These are phyloP conservation scores for Thereva nobilitata DNA, from an alignment of 2,888 invertebrate genomes.

Conservation along the genomic window DNA sequence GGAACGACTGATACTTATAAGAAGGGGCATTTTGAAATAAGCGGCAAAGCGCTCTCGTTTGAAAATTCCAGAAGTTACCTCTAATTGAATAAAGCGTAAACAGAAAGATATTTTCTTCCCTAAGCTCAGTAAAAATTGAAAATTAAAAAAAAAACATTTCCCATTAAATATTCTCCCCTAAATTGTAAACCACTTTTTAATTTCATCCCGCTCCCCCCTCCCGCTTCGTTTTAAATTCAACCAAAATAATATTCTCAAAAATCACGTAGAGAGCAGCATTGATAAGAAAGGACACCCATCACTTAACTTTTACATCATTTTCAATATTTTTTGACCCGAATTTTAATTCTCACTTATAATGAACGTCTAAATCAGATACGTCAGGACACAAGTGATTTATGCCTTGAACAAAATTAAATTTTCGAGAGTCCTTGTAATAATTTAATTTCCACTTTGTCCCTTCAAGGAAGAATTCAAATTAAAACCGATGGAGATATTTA, in stretches of 20 bases:
- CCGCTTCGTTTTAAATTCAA: background rate
- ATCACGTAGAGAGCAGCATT: background rate
- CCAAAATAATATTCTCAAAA: background rate
- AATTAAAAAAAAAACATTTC: too few relatives aligned
- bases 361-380: background rate
- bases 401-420: background rate
- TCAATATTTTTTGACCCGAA: too few relatives aligned
- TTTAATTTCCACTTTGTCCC: conserved; percentile 6
- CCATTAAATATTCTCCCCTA: too few relatives aligned
- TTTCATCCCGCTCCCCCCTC: too few relatives aligned
- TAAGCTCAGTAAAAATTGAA: too few relatives aligned
- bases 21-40: too few relatives aligned
- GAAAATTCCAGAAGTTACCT: too few relatives aligned
- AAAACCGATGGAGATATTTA: background rate
- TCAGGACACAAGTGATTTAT: conserved; percentile 3
- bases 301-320: background rate
- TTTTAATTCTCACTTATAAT: background rate
- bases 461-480: background rate
- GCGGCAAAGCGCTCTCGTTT: too few relatives aligned
- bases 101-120: too few relatives aligned
- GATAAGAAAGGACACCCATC: background rate
- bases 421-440: background rate
- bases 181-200: too few relatives aligned
- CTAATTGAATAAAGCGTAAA: too few relatives aligned
- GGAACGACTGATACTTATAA: too few relatives aligned